Conservation (phyloP, 2,113 vertebrate species). For the Cranoglanis bouderius region DNA sequence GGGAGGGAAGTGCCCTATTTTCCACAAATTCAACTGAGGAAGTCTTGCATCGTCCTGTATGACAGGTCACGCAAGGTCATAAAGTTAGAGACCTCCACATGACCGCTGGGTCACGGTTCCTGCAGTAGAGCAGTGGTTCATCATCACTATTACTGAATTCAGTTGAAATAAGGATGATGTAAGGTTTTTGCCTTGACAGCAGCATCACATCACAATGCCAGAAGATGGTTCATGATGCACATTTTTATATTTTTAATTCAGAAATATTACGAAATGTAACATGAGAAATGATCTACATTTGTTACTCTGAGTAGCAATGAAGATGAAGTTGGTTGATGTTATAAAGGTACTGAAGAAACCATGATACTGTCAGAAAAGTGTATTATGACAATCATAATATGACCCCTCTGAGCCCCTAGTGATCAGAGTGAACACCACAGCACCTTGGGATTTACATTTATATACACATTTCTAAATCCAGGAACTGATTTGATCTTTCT, state of each 20-base stretch:
- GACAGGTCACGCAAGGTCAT: slow-evolving; percentile 58
- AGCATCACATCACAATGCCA: background rate
- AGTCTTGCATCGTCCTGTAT: slow-evolving; percentile 64
- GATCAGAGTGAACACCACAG: background rate
- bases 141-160: no score
- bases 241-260: background rate
- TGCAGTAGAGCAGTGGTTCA: background rate
- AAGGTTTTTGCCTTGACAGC: no score
- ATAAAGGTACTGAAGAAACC: background rate
- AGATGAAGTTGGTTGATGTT: background rate
- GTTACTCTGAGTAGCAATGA: background rate
- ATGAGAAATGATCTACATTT: background rate
- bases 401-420: background rate
- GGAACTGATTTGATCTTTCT: background rate
- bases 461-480: background rate
- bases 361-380: background rate
- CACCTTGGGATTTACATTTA: background rate
- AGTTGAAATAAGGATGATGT: background rate
- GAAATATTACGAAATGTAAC: background rate
- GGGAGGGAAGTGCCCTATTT: slow-evolving; percentile 65
- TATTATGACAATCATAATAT: background rate
- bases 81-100: slow-evolving; percentile 63
- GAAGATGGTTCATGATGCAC: background rate
- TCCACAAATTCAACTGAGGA: slow-evolving; percentile 62
- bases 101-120: slow-evolving; percentile 45